Conservation (phyloP, 2,888 invertebrate genomes). For the Perizoma flavofasciatum region DNA sequence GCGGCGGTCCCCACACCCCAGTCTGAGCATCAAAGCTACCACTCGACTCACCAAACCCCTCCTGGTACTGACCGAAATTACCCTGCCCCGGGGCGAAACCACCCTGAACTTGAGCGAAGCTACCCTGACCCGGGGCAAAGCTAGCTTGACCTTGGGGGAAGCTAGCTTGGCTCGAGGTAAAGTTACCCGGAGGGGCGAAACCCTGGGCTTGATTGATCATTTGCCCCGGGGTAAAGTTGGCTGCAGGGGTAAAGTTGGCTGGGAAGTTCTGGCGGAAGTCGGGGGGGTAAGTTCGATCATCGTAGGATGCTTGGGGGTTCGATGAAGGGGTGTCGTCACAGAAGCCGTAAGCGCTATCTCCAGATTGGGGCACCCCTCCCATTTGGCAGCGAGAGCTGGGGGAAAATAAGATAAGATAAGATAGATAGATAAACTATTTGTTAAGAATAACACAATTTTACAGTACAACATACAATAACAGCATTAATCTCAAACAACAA, state of each 20-base stretch:
- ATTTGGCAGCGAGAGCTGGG: conserved; percentile 84
- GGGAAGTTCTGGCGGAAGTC: conserved; percentile 36
- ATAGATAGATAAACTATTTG: too few relatives aligned
- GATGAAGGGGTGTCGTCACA: conserved; percentile 73
- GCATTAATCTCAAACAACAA: too few relatives aligned
- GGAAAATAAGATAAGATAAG: not conserved
- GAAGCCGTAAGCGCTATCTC: conserved; percentile 92
- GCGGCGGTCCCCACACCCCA: conserved; percentile 93
- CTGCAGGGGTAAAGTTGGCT: conserved; percentile 1
- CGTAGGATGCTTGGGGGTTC: conserved; percentile 48
- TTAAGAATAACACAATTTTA: too few relatives aligned
- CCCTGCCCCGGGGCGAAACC: conserved; percentile 37
- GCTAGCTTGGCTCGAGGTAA: conserved; percentile 37
- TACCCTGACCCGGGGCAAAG: conserved; percentile 7
- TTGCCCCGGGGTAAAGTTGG: not conserved
- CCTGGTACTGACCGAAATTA: conserved; percentile 57
- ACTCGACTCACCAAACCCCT: conserved; percentile 82
- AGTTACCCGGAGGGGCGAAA: conserved; percentile 40
- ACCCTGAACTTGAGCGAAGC: not conserved
- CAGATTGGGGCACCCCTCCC: conserved; percentile 86
- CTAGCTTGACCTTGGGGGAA: conserved; percentile 34
- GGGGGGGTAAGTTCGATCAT: conserved; percentile 55
- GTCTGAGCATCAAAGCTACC: conserved; percentile 83
- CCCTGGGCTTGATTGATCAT: conserved; percentile 27
- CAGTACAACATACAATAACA: too few relatives aligned